phyloP scores from a whole-genome alignment of 2,113 vertebrate species.

The Aspidoscelis tigris region DNA sequence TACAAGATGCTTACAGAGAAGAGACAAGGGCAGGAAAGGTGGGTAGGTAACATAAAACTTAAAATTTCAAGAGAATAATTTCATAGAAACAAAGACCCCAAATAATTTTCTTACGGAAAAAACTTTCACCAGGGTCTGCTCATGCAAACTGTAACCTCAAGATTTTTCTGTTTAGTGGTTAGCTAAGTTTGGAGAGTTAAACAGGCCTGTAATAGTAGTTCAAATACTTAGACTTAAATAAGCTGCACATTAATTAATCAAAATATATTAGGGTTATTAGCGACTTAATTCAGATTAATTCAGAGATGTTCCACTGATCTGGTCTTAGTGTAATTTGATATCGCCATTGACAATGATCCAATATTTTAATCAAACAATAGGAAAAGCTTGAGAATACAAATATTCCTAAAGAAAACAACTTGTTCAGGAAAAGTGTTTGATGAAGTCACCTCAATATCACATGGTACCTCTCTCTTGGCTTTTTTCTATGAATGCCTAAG shows the following conservation, averaged over 20 bases:
- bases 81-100: not conserved
- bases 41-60: not conserved
- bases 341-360: not conserved
- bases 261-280: not conserved
- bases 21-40: not conserved
- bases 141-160: not conserved
- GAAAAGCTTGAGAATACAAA: not conserved
- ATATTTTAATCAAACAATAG: not conserved
- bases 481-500: not conserved
- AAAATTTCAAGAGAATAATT: not conserved
- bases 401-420: not conserved
- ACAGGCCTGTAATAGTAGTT: not conserved
- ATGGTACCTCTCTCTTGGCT: not conserved
- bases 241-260: not conserved
- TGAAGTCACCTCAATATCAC: not conserved
- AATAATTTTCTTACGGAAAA: constrained; percentile 12
- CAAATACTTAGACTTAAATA: not conserved
- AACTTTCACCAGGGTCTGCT: not conserved
- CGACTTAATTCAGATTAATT: not conserved
- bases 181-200: not conserved
- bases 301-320: not conserved
- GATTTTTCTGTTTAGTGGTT: not conserved
- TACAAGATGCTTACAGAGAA: constrained; percentile 37
- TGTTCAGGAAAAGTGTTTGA: not conserved
- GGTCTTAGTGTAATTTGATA: not conserved